Evolutionary conservation across 2,797 vertebrate genomes (phyloP), one percentile per base, ranked within the genome.

Genomic region (Tauraco hartlaubi): DNA sequence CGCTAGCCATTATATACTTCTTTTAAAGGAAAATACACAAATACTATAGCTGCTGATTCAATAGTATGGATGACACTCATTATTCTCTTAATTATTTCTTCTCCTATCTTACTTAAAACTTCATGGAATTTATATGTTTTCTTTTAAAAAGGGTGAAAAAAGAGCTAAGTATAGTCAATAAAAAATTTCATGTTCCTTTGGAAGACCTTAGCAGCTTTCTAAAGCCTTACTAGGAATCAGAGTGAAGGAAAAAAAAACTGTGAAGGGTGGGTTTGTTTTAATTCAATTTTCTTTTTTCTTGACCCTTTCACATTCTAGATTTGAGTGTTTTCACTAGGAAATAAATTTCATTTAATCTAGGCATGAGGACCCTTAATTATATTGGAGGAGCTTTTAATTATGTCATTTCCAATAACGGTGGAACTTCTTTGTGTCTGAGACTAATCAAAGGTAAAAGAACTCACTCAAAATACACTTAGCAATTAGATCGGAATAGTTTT

Each of bases 341-440:
- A 89, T 71, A 91, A 86, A 80, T 93, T 89, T 67, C 17, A 54
- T 88, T 94, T 92, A 87, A 85, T 95, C 59, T 82, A 88, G 48
- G 13, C 37, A 74, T 72, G 16, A 96, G 25, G 49, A 74, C 48
- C 67, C 86, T 94, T 96, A 94, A 97, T 95, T 95, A 95, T 68
- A 62, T 48, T 71, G 63, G 51, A 96, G 17, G 35, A 73, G 35
- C 12, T 94, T 73, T 97, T 95, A 96, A 92, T 96, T 88, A 90
- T 80, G 43, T 67, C 0, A 83, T 92, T 85, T 92, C 61, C 35
- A 90, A 43, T 90, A 90, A 90, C n/a, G 41, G 23, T 62, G 23
- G 63, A 89, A 85, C 23, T 69, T 86, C 25, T 81, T 97, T 91
- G 89, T 94, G 39, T 87, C 31, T 89, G 75, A 63, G 35, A 69